Base-by-base conservation (phyloP, 2,888 invertebrate genomes). In the Cerastis leucographa region DNA sequence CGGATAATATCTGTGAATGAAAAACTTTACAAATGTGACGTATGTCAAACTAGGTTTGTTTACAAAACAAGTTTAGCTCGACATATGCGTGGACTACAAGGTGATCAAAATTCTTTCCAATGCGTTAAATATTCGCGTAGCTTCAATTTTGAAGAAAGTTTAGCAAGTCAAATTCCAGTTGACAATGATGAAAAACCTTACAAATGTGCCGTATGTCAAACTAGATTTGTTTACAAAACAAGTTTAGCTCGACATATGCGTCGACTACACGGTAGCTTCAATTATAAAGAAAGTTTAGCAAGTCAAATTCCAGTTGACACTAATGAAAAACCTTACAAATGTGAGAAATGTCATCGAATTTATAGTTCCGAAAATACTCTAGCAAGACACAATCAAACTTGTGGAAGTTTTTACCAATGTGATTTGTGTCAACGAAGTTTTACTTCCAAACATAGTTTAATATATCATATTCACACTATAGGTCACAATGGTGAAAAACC, bases 351-450 rank as follows among this genome's bases (percentile, higher is more conserved):
- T 46, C 17, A 44, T 2, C 54, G n/a, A n/a, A 54, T 0, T 12
- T 54, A n/a, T 54, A 5, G n/a, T 12, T n/a, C n/a, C n/a, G n/a
- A 54, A n/a, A n/a, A n/a, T 12, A n/a, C 54, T n/a, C 54, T 54
- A n/a, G 1, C 0, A 12, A 7, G 2, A 35, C 22, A 12, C 40
- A 71, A 62, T 49, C 17, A 3, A 12, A 19, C 66, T 46, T 9
- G 61, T 25, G 17, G 9, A 11, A 35, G 14, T 29, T 44, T 29
- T 29, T 46, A 25, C n/a, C 25, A 19, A 2, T 71, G 71, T 46
- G 71, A 46, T 11, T 35, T 46, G 4, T 71, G 70, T 22, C 44
- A 70, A 44, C 70, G 29, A 25, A 56, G 56, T 7, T 62, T 62
- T 22, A 0, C 22, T 0, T 5, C 5, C 35, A 35, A 19, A 22